Conservation (phyloP, 35 echinoderm and acorn worm species). For the Ophiothrix spiculata region DNA sequence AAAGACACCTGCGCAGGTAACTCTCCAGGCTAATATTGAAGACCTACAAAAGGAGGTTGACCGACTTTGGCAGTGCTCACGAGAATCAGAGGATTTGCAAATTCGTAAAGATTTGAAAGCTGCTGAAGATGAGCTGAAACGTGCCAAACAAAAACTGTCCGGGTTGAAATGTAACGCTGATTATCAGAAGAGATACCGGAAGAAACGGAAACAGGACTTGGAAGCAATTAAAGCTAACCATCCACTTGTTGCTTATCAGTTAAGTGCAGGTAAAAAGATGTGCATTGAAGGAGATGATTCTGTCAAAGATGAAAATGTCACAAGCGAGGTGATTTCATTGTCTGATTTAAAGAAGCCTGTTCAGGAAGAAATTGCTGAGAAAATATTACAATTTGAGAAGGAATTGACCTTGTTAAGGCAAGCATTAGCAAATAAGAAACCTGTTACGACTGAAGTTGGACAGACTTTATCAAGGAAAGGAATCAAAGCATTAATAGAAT, state of each 20-base stretch:
- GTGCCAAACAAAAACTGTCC: not conserved
- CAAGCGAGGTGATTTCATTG: not conserved
- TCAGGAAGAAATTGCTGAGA: not conserved
- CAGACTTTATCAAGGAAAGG: not conserved
- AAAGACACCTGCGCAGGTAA: not conserved
- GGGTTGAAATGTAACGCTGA: not conserved
- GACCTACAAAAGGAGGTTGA: not conserved
- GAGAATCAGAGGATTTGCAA: not conserved
- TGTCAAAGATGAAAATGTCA: not conserved
- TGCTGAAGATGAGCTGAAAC: not conserved
- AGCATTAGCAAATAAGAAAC: not conserved
- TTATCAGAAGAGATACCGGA: not conserved
- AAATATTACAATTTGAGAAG: not conserved
- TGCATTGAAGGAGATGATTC: not conserved
- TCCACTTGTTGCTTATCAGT: not conserved
- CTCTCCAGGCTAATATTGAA: not conserved
- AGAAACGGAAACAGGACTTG: not conserved
- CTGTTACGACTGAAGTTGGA: not conserved
- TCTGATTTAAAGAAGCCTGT: not conserved
- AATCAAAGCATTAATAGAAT: not conserved
- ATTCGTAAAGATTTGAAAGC: not conserved
- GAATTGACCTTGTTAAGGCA: not conserved
- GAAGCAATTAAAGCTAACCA: not conserved
- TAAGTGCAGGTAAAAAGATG: not conserved
- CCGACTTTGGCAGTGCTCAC: not conserved